phyloP scores from a whole-genome alignment of 2,797 vertebrate species.

The Chiloscyllium punctatum region DNA sequence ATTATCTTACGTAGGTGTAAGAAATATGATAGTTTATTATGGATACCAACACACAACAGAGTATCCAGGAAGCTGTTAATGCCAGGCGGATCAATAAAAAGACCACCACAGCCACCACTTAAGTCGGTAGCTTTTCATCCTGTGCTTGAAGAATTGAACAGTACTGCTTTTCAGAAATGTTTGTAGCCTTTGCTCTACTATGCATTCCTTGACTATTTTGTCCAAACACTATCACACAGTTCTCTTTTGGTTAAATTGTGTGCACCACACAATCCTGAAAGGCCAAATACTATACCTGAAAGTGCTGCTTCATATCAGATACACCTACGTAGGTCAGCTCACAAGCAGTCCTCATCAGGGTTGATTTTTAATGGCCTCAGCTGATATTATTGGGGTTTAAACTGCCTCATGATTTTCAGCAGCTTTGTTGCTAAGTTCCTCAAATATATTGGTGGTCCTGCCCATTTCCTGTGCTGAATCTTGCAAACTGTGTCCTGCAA shows the following conservation, averaged over 20 bases:
- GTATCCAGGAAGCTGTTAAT: slow-evolving; percentile 32
- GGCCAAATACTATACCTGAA: background rate
- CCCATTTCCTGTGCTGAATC: background rate
- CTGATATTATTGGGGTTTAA: background rate
- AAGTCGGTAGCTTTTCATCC: slow-evolving; percentile 17
- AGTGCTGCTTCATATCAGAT: background rate
- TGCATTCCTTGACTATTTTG: background rate
- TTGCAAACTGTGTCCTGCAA: background rate
- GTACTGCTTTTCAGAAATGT: background rate
- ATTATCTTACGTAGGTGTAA: slow-evolving; percentile 8
- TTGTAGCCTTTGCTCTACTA: background rate
- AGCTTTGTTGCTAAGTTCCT: background rate
- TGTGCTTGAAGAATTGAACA: background rate
- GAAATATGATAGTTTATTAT: slow-evolving; percentile 33
- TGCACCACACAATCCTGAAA: too few species aligned
- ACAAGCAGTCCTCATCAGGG: background rate
- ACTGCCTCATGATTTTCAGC: background rate
- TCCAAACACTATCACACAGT: background rate
- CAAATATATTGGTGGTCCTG: background rate
- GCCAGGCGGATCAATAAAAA: background rate
- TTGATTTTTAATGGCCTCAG: background rate
- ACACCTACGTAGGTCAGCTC: background rate
- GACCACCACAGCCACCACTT: background rate
- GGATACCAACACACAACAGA: slow-evolving; percentile 4
- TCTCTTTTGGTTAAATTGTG: background rate